Conservation (phyloP, 2,888 invertebrate genomes). For the Fragum whitleyi region DNA sequence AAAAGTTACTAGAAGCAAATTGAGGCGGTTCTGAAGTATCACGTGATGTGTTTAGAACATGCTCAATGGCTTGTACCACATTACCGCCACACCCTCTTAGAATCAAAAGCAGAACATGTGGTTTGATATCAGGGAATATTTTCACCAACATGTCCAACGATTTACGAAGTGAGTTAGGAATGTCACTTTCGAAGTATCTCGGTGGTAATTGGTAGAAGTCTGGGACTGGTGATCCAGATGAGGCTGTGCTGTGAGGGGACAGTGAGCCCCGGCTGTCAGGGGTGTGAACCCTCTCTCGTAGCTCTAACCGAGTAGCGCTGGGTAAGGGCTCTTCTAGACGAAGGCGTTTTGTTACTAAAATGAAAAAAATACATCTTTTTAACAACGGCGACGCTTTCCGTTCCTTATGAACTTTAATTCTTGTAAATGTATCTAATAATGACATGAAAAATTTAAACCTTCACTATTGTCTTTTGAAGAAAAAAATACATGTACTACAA, state of each 20-base stretch:
- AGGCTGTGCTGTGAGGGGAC: constrained; percentile 53
- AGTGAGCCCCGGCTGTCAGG: constrained; percentile 53
- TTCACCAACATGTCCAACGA: constrained; percentile 94
- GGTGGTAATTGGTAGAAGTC: constrained; percentile 31
- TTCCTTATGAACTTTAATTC: no score
- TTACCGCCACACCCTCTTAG: constrained; percentile 95
- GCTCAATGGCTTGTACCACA: constrained; percentile 96
- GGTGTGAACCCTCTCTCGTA: constrained; percentile 37
- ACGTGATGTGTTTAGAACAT: constrained; percentile 87
- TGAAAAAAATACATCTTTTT: no score
- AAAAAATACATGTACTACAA: no score
- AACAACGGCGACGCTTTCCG: no score
- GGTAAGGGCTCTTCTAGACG: constrained; percentile 42
- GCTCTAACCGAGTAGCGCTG: constrained; percentile 5
- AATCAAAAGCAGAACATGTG: constrained; percentile 93
- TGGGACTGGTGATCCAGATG: constrained; percentile 53
- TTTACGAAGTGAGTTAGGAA: constrained; percentile 22
- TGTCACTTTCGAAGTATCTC: constrained; percentile 15
- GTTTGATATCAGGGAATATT: constrained; percentile 94
- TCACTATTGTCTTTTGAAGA: no score
- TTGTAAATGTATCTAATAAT: no score
- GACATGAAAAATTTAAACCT: no score
- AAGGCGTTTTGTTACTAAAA: constrained; percentile 52
- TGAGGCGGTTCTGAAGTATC: constrained; percentile 19
- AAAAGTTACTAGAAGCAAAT: constrained; percentile 30